Conservation (phyloP, 1,140 invertebrate genomes). For the Eriosoma lanigerum region DNA sequence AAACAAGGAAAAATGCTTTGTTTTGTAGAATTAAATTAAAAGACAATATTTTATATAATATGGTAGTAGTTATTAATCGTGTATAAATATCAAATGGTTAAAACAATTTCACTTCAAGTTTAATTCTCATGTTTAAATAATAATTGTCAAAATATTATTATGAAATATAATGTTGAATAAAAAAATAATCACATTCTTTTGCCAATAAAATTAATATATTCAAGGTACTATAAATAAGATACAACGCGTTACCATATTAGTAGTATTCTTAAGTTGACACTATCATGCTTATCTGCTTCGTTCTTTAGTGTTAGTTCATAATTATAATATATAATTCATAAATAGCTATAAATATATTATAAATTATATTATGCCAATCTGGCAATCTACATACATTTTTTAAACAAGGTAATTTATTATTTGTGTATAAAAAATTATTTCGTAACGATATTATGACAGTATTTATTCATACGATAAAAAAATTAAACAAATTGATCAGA, state of each 20-base stretch:
- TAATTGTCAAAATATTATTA: not conserved
- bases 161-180: conserved; percentile 2
- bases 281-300: not conserved
- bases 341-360: no score
- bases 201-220: not conserved
- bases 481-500: not conserved
- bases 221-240: not conserved
- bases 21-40: no score
- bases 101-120: not conserved
- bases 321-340: not conserved
- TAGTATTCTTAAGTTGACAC: not conserved
- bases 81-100: not conserved
- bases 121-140: not conserved
- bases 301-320: not conserved
- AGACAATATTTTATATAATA: no score
- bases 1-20: no score
- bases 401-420: conserved; percentile 19
- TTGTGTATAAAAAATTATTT: not conserved
- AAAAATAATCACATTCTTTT: not conserved
- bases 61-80: not conserved
- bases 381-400: not conserved
- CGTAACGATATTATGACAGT: not conserved
- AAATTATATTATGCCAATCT: not conserved
- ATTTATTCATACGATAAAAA: not conserved
- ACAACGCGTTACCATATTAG: not conserved